Percentiles rank a stretch among this genome's conserved stretches.
phyloP scores from a whole-genome alignment of 30 jellyfish, hydroid and myxozoan species.

The Sanderia malayensis region DNA sequence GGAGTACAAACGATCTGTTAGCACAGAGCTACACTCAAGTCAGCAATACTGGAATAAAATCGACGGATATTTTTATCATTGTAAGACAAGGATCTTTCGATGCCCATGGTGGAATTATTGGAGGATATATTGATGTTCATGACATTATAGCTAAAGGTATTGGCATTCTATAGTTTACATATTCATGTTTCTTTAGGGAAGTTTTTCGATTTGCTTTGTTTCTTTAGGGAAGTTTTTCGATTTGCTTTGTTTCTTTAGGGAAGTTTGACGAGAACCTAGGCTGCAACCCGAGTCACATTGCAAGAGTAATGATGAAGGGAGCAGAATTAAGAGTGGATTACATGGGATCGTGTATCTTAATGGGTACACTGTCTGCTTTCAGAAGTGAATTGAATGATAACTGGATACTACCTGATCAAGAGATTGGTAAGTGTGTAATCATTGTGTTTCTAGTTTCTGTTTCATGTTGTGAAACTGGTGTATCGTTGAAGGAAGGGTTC shows the following conservation, averaged over 20 bases:
- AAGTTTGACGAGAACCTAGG: conserved; percentile 72
- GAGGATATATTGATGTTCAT: conserved; percentile 85
- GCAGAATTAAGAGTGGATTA: conserved; percentile 91
- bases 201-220: too few species aligned
- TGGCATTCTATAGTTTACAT: too few species aligned
- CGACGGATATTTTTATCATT: conserved; percentile 38
- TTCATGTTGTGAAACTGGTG: too few species aligned
- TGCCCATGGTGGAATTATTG: conserved; percentile 97
- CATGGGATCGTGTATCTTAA: conserved; percentile 96
- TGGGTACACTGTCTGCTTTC: conserved; percentile 81
- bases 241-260: too few species aligned
- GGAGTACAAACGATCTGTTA: conserved; percentile 89
- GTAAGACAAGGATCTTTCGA: conserved; percentile 91
- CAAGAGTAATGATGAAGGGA: conserved; percentile 56
- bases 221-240: too few species aligned
- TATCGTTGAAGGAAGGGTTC: too few species aligned
- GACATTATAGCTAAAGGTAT: conserved; percentile 74
- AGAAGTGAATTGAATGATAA: conserved; percentile 50
- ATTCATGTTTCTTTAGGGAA: too few species aligned
- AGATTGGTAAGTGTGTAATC: neutral
- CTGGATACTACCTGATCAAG: conserved; percentile 60
- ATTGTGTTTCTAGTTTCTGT: too few species aligned
- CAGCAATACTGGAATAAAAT: conserved; percentile 73
- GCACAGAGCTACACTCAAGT: conserved; percentile 58
- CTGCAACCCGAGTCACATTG: conserved; percentile 63